A percentile compares a stretch with the other conserved stretches of the same genome.
Evolutionary conservation across 2,113 vertebrate species (phyloP).

Genomic region (Ahaetulla prasina): DNA sequence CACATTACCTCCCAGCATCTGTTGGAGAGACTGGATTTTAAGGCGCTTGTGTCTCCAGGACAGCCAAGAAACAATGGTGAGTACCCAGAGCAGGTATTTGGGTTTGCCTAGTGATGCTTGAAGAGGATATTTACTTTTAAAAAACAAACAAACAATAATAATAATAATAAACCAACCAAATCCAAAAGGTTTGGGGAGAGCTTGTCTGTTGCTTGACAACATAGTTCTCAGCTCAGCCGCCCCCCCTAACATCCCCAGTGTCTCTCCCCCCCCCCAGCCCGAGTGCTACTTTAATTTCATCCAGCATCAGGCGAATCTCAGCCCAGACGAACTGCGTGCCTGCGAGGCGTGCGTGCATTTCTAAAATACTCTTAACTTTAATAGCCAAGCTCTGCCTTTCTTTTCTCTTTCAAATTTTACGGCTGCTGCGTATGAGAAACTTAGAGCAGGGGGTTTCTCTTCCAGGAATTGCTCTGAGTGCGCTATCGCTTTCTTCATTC

Average conservation of each 20-base stretch:
- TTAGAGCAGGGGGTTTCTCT: conserved; percentile 55
- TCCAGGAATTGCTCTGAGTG: neutral
- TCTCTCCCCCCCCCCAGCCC: neutral
- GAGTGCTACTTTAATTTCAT: conserved; percentile 11
- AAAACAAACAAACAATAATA: neutral
- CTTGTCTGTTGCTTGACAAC: conserved; percentile 69
- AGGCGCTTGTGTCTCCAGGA: conserved; percentile 97
- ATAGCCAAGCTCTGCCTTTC: conserved; percentile 54
- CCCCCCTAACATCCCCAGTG: neutral
- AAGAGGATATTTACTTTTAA: conserved; percentile 32
- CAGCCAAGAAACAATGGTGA: conserved; percentile 97
- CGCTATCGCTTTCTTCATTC: neutral
- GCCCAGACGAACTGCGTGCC: conserved; percentile 50
- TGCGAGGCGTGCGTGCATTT: neutral
- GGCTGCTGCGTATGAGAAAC: conserved; percentile 67
- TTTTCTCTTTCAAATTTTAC: conserved; percentile 57
- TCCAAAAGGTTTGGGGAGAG: neutral
- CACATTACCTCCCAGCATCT: conserved; percentile 99
- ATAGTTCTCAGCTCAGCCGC: conserved; percentile 36
- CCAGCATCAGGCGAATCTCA: conserved; percentile 46
- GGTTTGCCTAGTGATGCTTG: neutral
- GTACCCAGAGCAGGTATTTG: conserved; percentile 71
- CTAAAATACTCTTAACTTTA: conserved; percentile 69
- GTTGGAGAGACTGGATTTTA: conserved; percentile 99
- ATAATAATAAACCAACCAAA: neutral